These are phyloP conservation scores for Macrostomum lignano DNA, from an alignment of 1,140 invertebrate genomes.

Conservation along the genomic window DNA sequence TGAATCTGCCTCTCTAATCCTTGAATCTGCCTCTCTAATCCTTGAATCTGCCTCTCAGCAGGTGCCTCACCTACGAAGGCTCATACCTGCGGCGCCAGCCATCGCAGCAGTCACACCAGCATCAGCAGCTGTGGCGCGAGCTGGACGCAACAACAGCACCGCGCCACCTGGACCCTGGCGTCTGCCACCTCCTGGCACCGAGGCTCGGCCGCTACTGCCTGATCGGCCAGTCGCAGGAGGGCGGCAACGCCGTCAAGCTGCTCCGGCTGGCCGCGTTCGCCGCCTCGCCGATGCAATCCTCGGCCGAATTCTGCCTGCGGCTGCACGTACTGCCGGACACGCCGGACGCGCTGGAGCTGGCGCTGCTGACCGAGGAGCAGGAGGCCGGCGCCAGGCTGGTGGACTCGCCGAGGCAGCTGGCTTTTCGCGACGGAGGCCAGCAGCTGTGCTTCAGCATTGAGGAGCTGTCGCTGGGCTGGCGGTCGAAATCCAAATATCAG, in stretches of 20 bases:
- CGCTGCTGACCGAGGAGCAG: constrained; percentile 18
- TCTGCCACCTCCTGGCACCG: constrained; percentile 27
- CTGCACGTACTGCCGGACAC: constrained; percentile 73
- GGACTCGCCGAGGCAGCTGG: constrained; percentile 53
- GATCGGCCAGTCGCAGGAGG: constrained; percentile 43
- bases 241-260: constrained; percentile 41
- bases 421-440: constrained; percentile 59
- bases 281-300: constrained; percentile 22
- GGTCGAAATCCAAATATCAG: constrained; percentile 54
- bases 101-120: too few relatives aligned
- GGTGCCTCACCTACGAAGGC: too few relatives aligned
- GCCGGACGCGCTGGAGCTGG: constrained; percentile 49
- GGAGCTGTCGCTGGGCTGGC: constrained; percentile 54
- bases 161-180: too few relatives aligned
- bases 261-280: constrained; percentile 58
- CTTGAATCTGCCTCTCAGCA: too few relatives aligned
- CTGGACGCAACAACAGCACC: too few relatives aligned
- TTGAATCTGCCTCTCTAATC: too few relatives aligned
- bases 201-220: constrained; percentile 52
- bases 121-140: too few relatives aligned
- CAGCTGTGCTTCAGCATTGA: constrained; percentile 56
- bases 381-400: constrained; percentile 53
- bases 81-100: too few relatives aligned
- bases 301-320: constrained; percentile 44
- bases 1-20: too few relatives aligned